A percentile compares a stretch with the other conserved stretches of the same genome.
Conservation (phyloP, 2,888 invertebrate species). For the Xestia rhomboidea region DNA sequence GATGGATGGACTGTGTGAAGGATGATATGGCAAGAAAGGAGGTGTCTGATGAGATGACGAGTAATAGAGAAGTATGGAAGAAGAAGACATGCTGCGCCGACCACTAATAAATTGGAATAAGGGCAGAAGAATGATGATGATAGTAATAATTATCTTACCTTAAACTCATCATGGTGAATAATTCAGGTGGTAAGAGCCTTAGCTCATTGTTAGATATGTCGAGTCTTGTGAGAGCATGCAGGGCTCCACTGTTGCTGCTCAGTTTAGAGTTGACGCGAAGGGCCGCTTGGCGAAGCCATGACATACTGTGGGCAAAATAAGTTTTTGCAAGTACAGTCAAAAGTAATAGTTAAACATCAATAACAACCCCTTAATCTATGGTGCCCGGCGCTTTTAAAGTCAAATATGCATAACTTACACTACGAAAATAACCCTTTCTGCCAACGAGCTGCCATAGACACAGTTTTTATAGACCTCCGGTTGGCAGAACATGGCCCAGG, state of each 20-base stretch:
- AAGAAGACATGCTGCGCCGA: no score
- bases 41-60: no score
- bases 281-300: conserved; percentile 96
- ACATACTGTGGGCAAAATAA: conserved; percentile 84
- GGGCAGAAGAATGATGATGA: no score
- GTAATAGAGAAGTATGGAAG: no score
- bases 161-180: conserved; percentile 96
- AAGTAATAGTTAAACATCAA: not conserved
- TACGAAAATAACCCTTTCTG: not conserved
- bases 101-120: no score
- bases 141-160: conserved; percentile 79
- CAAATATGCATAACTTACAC: not conserved
- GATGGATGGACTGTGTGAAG: no score
- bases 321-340: not conserved
- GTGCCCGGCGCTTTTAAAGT: not conserved
- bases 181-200: conserved; percentile 93
- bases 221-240: conserved; percentile 97
- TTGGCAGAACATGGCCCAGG: not conserved
- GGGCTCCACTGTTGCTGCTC: conserved; percentile 92
- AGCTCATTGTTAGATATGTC: conserved; percentile 98
- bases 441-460: not conserved
- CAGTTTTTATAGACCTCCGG: not conserved
- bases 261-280: conserved; percentile 96
- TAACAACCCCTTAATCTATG: not conserved
- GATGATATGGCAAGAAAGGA: no score